phyloP scores from a whole-genome alignment of 2,888 invertebrate genomes.

The Andricus quercusramuli region DNA sequence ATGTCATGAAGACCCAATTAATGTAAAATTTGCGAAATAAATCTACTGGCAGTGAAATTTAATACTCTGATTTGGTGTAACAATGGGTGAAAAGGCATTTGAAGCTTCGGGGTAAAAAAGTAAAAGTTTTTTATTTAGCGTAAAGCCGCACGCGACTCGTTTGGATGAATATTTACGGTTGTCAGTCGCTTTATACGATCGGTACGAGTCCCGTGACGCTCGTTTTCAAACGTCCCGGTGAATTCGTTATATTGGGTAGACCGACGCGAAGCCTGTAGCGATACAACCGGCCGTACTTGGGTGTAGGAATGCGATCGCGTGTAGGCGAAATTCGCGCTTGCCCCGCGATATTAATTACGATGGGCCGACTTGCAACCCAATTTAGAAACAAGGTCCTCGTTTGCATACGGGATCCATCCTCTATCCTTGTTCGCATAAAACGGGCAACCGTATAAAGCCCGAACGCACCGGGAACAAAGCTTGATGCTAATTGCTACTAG shows the following conservation, averaged over 20 bases:
- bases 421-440: conserved; percentile 3
- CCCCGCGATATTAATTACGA: conserved; percentile 69
- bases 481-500: conserved; percentile 22
- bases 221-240: conserved; percentile 58
- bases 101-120: not conserved
- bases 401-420: conserved; percentile 65
- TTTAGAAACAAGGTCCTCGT: conserved; percentile 70
- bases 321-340: conserved; percentile 48
- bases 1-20: not conserved
- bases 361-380: conserved; percentile 66
- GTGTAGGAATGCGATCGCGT: conserved; percentile 34
- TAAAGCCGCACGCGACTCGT: conserved; percentile 17
- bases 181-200: conserved; percentile 61
- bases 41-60: not conserved
- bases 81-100: not conserved
- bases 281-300: conserved; percentile 40
- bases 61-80: not conserved
- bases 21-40: not conserved
- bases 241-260: conserved; percentile 46
- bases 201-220: conserved; percentile 69
- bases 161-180: conserved; percentile 47
- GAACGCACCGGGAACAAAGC: conserved; percentile 1
- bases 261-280: conserved; percentile 26
- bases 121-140: not conserved
- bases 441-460: conserved; percentile 8